Conservation (phyloP, 2,888 invertebrate species). For the Calameuta pallipes region DNA sequence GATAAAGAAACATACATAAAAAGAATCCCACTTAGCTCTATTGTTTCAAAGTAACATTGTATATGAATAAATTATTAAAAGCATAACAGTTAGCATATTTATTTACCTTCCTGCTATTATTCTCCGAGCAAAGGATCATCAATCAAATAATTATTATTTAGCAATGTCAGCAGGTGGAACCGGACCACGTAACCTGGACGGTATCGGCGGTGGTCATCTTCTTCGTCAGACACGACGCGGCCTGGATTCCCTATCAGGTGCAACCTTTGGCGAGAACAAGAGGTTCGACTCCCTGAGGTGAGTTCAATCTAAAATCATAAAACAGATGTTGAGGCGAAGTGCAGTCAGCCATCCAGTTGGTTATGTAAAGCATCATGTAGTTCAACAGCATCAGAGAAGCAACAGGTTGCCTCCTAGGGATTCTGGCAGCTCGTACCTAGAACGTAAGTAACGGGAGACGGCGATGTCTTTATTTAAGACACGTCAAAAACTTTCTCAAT, state of each 20-base stretch:
- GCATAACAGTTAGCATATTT: not conserved
- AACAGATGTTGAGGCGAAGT: not conserved
- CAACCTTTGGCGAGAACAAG: constrained; percentile 64
- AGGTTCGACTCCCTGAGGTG: constrained; percentile 61
- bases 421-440: not conserved
- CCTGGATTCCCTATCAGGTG: constrained; percentile 65
- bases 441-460: not conserved
- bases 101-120: not conserved
- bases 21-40: not conserved
- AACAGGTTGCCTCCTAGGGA: not conserved
- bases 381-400: not conserved
- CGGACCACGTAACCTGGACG: constrained; percentile 44
- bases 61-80: not conserved
- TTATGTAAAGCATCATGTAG: not conserved
- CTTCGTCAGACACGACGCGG: constrained; percentile 57
- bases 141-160: not conserved
- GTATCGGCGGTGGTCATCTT: constrained; percentile 41
- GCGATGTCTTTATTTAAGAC: not conserved
- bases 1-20: not conserved
- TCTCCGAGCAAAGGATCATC: not conserved
- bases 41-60: not conserved
- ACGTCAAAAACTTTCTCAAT: not conserved
- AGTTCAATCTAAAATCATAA: constrained; percentile 15
- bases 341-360: not conserved
- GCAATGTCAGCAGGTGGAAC: constrained; percentile 25